Percentiles rank a stretch among this genome's conserved stretches.
phyloP scores from a whole-genome alignment of 2,888 invertebrate genomes.

The Zhengitettix transpicula region DNA sequence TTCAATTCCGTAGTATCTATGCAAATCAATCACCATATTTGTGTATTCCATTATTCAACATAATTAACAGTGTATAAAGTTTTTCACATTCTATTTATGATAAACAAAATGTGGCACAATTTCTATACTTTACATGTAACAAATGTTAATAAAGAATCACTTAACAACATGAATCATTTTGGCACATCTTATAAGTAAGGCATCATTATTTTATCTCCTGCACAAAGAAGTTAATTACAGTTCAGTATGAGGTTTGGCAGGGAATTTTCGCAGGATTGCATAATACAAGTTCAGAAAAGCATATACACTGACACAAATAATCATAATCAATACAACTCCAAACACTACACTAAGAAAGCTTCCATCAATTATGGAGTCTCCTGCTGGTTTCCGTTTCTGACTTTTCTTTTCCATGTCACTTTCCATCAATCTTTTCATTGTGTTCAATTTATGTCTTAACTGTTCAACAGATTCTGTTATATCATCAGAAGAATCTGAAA shows the following conservation, averaged over 20 bases:
- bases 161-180: too few species aligned
- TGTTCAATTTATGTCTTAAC: slow-evolving; percentile 53
- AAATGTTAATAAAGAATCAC: too few species aligned
- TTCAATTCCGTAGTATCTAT: too few species aligned
- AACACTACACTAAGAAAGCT: slow-evolving; percentile 72
- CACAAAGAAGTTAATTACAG: slow-evolving; percentile 30
- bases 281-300: slow-evolving; percentile 71
- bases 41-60: too few species aligned
- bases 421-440: slow-evolving; percentile 69
- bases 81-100: too few species aligned
- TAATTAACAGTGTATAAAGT: too few species aligned
- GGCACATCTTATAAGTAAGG: too few species aligned
- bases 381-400: slow-evolving; percentile 20
- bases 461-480: slow-evolving; percentile 59
- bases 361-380: slow-evolving; percentile 48
- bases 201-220: too few species aligned
- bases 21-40: too few species aligned
- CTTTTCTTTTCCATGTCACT: slow-evolving; percentile 26
- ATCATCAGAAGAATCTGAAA: not conserved
- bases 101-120: too few species aligned
- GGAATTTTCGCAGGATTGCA: slow-evolving; percentile 68
- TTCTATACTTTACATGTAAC: too few species aligned
- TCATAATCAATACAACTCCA: slow-evolving; percentile 57
- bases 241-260: slow-evolving; percentile 56
- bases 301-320: slow-evolving; percentile 64